A percentile compares a stretch with the other conserved stretches of the same genome.
Conservation (phyloP, 2,797 vertebrate species). For the Hozukius guyotensis region DNA sequence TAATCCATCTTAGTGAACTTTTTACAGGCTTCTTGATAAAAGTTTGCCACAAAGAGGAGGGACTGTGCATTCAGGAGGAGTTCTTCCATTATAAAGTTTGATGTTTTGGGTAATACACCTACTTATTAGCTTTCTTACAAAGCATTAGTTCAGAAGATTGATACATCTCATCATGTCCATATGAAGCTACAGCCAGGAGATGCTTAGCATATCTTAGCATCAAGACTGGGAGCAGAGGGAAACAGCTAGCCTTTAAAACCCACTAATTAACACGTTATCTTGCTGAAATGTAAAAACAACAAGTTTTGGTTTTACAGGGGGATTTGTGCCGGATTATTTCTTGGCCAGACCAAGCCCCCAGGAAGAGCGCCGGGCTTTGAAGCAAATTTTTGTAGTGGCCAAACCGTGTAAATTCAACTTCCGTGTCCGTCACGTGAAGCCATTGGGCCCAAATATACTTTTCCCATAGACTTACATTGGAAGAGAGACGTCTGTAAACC, state of each 20-base stretch:
- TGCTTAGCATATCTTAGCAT: background rate
- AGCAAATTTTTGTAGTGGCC: fast-evolving
- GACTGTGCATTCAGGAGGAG: background rate
- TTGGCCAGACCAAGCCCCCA: too few species aligned
- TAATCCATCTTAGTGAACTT: background rate
- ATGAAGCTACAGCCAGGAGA: too few species aligned
- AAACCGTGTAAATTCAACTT: too few species aligned
- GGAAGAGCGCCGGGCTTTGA: fast-evolving
- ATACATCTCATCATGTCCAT: too few species aligned
- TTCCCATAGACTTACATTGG: too few species aligned
- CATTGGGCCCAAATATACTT: fast-evolving
- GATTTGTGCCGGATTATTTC: background rate
- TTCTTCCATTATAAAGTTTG: background rate
- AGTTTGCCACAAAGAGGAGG: background rate
- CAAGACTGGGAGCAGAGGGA: background rate
- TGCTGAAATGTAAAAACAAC: too few species aligned
- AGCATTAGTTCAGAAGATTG: background rate
- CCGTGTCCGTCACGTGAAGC: too few species aligned
- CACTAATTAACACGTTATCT: background rate
- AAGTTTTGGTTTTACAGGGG: background rate
- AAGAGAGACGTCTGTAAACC: too few species aligned
- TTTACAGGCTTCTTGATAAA: background rate
- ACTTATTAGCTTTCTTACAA: background rate
- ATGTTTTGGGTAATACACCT: background rate
- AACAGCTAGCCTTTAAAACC: fast-evolving